phyloP scores from a whole-genome alignment of 2,113 vertebrate genomes.

The Herpetotheres cachinnans region DNA sequence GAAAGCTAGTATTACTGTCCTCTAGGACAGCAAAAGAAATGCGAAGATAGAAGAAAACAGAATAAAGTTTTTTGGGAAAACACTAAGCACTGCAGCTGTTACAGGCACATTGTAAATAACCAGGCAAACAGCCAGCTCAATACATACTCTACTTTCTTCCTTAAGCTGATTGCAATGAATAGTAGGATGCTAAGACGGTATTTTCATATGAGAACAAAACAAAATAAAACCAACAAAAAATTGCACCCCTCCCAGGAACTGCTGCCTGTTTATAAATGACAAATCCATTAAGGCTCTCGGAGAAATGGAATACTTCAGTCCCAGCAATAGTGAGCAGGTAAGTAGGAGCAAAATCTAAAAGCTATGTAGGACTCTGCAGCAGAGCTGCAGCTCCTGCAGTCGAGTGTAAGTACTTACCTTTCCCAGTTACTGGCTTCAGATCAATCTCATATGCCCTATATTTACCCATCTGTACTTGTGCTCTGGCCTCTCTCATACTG shows the following conservation, averaged over 20 bases:
- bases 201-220: background rate
- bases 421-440: slow-evolving; percentile 17
- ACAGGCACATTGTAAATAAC: background rate
- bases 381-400: background rate
- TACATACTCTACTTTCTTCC: background rate
- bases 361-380: background rate
- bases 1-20: background rate
- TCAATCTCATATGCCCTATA: slow-evolving; percentile 20
- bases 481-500: slow-evolving; percentile 11
- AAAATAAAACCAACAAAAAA: background rate
- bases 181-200: background rate
- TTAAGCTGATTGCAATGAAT: background rate
- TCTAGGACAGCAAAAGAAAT: background rate
- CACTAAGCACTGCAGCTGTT: background rate
- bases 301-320: background rate
- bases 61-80: background rate
- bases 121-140: background rate
- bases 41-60: background rate
- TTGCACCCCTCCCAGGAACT: background rate
- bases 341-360: background rate
- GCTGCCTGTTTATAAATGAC: slow-evolving; percentile 14
- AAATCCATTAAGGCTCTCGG: slow-evolving; percentile 32
- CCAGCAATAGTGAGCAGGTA: background rate
- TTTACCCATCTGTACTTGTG: slow-evolving; percentile 1
- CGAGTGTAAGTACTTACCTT: background rate